Conservation (phyloP, 2,797 vertebrate genomes). For the Tolypeutes matacus region DNA sequence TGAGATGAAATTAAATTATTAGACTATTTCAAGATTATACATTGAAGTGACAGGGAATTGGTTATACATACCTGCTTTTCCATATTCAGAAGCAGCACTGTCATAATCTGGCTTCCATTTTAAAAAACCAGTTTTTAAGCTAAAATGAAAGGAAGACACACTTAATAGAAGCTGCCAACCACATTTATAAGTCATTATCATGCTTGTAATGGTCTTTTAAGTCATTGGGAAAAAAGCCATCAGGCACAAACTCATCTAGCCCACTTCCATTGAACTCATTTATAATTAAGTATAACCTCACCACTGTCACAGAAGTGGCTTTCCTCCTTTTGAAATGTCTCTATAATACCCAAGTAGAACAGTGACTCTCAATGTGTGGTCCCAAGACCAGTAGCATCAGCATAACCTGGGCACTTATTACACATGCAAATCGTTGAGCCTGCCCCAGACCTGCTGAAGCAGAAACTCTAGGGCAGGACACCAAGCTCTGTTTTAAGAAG, state of each 20-base stretch:
- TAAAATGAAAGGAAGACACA: slow-evolving; percentile 85
- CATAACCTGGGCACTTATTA: not conserved
- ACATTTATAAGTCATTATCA: not conserved
- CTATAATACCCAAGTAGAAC: not conserved
- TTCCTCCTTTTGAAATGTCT: not conserved
- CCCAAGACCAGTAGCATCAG: not conserved
- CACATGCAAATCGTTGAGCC: not conserved
- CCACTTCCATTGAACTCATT: not conserved
- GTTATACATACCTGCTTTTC: slow-evolving; percentile 95
- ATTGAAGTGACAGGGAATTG: not conserved
- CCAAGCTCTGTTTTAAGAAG: not conserved
- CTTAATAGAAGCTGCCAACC: slow-evolving; percentile 37
- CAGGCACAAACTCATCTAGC: not conserved
- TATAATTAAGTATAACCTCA: not conserved
- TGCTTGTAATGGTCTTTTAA: not conserved
- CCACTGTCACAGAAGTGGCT: not conserved
- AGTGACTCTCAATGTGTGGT: not conserved
- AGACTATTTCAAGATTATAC: not conserved
- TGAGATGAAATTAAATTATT: not conserved
- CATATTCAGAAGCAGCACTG: slow-evolving; percentile 97
- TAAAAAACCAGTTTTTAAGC: slow-evolving; percentile 97
- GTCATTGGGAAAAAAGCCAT: not conserved
- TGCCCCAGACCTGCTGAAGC: not conserved
- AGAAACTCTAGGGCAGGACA: not conserved
- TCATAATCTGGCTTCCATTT: slow-evolving; percentile 99